Conservation (phyloP, 2,113 vertebrate genomes). For the Nerophis lumbriciformis region DNA sequence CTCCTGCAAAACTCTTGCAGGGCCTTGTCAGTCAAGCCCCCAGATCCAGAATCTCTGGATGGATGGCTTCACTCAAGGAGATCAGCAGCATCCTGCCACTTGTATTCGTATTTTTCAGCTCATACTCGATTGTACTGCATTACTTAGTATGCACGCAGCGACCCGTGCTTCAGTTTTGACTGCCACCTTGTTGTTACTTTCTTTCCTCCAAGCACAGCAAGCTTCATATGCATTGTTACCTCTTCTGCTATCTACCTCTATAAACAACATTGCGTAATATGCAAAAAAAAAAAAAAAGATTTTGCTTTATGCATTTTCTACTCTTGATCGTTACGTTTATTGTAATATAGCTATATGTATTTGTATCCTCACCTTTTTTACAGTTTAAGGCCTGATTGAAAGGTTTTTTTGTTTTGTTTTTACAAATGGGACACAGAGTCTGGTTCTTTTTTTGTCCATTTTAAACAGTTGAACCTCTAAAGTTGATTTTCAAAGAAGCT, state of each 20-base stretch:
- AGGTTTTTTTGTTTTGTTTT: neutral
- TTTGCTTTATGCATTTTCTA: conserved; percentile 66
- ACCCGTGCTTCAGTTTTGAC: conserved; percentile 30
- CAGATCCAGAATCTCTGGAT: conserved; percentile 34
- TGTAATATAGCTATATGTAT: conserved; percentile 33
- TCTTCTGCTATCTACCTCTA: conserved; percentile 75
- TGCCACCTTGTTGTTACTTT: conserved; percentile 32
- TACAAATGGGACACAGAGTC: conserved; percentile 5
- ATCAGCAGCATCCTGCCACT: conserved; percentile 61
- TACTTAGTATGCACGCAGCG: conserved; percentile 43
- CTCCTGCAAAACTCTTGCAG: conserved; percentile 15
- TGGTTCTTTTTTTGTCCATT: neutral
- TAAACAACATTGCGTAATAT: conserved; percentile 61
- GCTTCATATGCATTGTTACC: conserved; percentile 54
- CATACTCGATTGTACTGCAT: conserved; percentile 48
- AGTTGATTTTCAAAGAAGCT: neutral
- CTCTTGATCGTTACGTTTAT: conserved; percentile 47
- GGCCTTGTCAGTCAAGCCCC: conserved; percentile 35
- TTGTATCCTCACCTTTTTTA: conserved; percentile 30
- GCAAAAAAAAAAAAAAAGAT: conserved; percentile 58
- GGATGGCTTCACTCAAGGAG: conserved; percentile 52
- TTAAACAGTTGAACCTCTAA: conserved; percentile 2
- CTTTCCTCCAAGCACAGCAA: conserved; percentile 56
- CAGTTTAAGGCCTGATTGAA: conserved; percentile 14
- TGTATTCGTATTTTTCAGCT: conserved; percentile 44